Conservation (phyloP, 2,888 invertebrate species). For the Maniola hyperantus region DNA sequence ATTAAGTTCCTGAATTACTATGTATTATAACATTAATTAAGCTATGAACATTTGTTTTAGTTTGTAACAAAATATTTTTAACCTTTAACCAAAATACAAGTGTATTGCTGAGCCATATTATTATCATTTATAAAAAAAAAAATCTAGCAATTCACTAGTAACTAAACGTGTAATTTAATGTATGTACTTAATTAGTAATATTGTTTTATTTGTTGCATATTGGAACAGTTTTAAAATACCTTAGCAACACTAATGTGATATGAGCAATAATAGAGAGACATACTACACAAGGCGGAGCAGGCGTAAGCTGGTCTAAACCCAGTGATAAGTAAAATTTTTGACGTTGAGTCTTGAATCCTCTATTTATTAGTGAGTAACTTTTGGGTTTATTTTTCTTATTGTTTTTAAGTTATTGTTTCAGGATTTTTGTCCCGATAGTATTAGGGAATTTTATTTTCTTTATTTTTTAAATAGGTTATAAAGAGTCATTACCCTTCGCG, state of each 20-base stretch:
- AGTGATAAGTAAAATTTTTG: slow-evolving; percentile 67
- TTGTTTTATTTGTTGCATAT: slow-evolving; percentile 71
- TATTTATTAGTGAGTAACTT: slow-evolving; percentile 82
- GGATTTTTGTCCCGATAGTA: slow-evolving; percentile 83
- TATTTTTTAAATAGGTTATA: slow-evolving; percentile 78
- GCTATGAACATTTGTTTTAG: slow-evolving; percentile 36
- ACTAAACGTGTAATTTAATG: slow-evolving; percentile 56
- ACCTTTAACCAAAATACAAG: slow-evolving; percentile 36
- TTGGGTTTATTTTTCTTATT: slow-evolving; percentile 81
- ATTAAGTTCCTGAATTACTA: slow-evolving; percentile 48
- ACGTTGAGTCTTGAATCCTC: slow-evolving; percentile 77
- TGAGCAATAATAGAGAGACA: slow-evolving; percentile 79
- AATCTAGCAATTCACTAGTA: slow-evolving; percentile 52
- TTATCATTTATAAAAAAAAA: slow-evolving; percentile 55
- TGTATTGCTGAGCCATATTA: slow-evolving; percentile 68
- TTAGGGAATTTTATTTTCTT: slow-evolving; percentile 83
- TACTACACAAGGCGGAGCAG: slow-evolving; percentile 50
- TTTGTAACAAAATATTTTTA: slow-evolving; percentile 32
- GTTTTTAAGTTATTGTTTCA: slow-evolving; percentile 83
- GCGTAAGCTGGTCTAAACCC: slow-evolving; percentile 48
- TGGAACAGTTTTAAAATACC: slow-evolving; percentile 69
- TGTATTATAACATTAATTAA: slow-evolving; percentile 36
- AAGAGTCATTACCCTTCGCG: slow-evolving; percentile 73
- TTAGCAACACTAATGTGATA: slow-evolving; percentile 76
- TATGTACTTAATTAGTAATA: slow-evolving; percentile 81